phyloP scores from a whole-genome alignment of 2,113 vertebrate genomes.

The Lasiurus cinereus region DNA sequence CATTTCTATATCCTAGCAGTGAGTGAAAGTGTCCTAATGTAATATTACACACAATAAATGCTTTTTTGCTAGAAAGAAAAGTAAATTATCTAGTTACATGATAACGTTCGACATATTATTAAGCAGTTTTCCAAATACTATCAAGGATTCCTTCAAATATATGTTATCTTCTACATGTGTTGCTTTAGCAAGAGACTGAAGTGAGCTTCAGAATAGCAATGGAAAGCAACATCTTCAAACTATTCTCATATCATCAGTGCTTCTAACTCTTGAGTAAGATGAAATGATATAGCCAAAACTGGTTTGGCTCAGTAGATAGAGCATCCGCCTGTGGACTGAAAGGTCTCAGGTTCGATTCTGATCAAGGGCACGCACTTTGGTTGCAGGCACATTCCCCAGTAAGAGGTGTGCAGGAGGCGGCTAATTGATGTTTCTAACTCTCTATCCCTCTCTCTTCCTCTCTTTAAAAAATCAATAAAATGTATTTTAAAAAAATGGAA shows the following conservation, averaged over 20 bases:
- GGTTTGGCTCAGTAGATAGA: too few species aligned
- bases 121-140: not conserved
- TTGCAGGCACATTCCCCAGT: too few species aligned
- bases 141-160: not conserved
- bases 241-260: not conserved
- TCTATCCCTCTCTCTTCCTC: too few species aligned
- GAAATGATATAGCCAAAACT: not conserved
- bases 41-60: not conserved
- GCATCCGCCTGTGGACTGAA: too few species aligned
- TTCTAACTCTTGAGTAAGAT: not conserved
- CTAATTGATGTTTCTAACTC: too few species aligned
- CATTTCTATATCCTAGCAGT: not conserved
- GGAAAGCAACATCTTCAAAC: not conserved
- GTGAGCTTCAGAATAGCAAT: not conserved
- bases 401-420: too few species aligned
- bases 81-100: not conserved
- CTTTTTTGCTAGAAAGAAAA: not conserved
- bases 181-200: not conserved
- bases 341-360: too few species aligned
- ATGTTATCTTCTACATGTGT: not conserved
- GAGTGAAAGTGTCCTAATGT: not conserved
- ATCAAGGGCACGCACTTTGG: too few species aligned
- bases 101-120: not conserved
- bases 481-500: not conserved
- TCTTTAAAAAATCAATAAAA: too few species aligned